Percentiles rank a stretch among this genome's conserved stretches.
Evolutionary conservation across 2,888 invertebrate species (phyloP).

Genomic region (Leptinotarsa rubiginosa): DNA sequence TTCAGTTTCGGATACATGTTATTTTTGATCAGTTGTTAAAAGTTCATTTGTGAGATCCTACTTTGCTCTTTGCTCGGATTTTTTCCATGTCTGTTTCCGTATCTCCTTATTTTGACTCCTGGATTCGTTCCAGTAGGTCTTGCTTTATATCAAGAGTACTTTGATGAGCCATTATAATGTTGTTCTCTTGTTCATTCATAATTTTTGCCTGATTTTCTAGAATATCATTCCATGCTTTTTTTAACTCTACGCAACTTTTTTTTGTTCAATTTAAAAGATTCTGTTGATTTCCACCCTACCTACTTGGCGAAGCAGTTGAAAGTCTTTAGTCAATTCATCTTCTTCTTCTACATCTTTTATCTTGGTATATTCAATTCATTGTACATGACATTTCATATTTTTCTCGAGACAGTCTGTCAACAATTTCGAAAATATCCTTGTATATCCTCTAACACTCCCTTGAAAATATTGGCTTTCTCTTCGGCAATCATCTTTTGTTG

Average conservation of each 20-base stretch:
- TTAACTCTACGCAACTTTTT: conserved; percentile 40
- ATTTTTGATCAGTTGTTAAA: too few relatives aligned
- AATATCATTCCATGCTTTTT: too few relatives aligned
- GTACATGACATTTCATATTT: conserved; percentile 36
- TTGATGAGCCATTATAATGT: conserved; percentile 42
- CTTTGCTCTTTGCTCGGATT: conserved; percentile 55
- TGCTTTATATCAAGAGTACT: conserved; percentile 52
- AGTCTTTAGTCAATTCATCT: conserved; percentile 22
- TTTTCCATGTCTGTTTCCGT: conserved; percentile 39
- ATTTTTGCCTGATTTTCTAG: conserved; percentile 40
- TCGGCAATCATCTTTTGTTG: conserved; percentile 28
- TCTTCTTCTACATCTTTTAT: conserved; percentile 31
- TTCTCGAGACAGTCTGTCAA: conserved; percentile 44
- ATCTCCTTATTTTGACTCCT: conserved; percentile 43
- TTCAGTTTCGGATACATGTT: too few relatives aligned
- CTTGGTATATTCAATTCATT: conserved; percentile 29
- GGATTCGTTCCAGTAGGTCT: conserved; percentile 51
- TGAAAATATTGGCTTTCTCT: conserved; percentile 36
- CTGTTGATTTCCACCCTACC: conserved; percentile 44
- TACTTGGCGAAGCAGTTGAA: conserved; percentile 34
- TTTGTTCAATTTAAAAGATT: conserved; percentile 43
- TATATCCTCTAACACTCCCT: conserved; percentile 38
- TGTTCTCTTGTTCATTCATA: conserved; percentile 51
- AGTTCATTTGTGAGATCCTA: too few relatives aligned
- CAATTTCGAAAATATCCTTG: conserved; percentile 42